Conservation (phyloP, 2,113 vertebrate genomes). For the Oryzias melastigma region DNA sequence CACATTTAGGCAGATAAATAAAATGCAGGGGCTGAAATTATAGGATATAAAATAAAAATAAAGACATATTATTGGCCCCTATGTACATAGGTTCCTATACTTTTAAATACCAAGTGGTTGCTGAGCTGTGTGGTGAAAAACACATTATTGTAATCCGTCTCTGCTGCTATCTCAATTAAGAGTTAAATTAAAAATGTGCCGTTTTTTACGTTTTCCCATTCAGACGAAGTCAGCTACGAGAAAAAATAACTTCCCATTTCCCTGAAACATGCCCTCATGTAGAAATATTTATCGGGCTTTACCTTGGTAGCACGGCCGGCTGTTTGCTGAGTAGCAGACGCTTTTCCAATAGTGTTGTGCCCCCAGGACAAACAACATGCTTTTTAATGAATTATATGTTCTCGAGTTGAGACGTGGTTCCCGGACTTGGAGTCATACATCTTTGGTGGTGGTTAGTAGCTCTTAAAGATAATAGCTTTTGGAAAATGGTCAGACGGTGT, state of each 20-base stretch:
- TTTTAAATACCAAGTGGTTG: too few relatives aligned
- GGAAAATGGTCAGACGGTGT: conserved; percentile 3
- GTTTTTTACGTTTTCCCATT: neutral
- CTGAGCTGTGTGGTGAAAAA: too few relatives aligned
- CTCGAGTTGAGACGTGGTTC: conserved; percentile 12
- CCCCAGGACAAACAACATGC: conserved; percentile 5
- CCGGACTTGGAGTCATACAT: neutral
- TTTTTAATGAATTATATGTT: conserved; percentile 23
- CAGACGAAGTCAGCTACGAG: neutral
- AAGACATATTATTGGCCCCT: too few relatives aligned
- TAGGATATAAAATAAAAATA: too few relatives aligned
- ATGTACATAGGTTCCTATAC: too few relatives aligned
- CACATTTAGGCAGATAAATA: too few relatives aligned
- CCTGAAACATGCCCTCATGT: neutral
- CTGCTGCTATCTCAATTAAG: too few relatives aligned
- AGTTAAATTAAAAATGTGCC: neutral
- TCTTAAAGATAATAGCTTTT: conserved; percentile 11
- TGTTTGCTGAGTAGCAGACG: too few relatives aligned
- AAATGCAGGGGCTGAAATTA: too few relatives aligned
- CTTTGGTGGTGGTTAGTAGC: neutral
- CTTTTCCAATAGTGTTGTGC: neutral
- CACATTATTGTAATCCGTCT: too few relatives aligned
- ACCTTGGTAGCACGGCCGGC: neutral
- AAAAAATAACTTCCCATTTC: neutral
- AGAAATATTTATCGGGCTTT: neutral